phyloP scores from a whole-genome alignment of 2,113 vertebrate species.

The Corvus cornix region DNA sequence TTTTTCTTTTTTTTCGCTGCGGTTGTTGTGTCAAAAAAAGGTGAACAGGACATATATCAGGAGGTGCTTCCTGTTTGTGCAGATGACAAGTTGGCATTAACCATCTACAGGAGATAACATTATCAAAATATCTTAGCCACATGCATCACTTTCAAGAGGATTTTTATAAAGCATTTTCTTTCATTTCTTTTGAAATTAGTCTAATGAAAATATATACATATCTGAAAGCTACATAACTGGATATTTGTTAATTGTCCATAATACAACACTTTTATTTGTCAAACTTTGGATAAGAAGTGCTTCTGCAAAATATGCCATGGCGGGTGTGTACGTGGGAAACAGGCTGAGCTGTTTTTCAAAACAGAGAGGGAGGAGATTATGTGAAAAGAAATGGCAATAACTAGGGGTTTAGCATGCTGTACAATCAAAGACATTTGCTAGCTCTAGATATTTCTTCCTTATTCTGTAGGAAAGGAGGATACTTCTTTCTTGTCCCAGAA shows the following conservation, averaged over 20 bases:
- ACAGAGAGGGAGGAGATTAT: not conserved
- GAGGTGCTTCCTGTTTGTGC: conserved; percentile 76
- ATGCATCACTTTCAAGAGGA: not conserved
- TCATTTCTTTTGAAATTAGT: not conserved
- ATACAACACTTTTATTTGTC: not conserved
- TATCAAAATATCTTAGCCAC: conserved; percentile 58
- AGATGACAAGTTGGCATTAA: conserved; percentile 39
- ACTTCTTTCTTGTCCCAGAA: not conserved
- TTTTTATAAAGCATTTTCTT: not conserved
- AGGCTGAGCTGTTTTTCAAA: not conserved
- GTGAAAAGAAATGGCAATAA: not conserved
- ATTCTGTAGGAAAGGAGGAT: not conserved
- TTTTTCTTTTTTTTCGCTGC: conserved; percentile 34
- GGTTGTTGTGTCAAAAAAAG: conserved; percentile 63
- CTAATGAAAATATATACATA: not conserved
- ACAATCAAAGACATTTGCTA: not conserved
- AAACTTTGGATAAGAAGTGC: not conserved
- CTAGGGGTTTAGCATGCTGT: not conserved
- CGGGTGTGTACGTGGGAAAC: not conserved
- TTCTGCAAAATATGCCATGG: not conserved
- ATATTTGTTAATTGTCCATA: not conserved
- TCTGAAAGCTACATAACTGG: not conserved
- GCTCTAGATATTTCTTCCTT: not conserved
- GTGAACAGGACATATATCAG: conserved; percentile 54
- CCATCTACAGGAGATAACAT: not conserved